Percentiles rank a stretch among this genome's conserved stretches.
phyloP scores from a whole-genome alignment of 2,888 invertebrate species.

The Phoronis australis region DNA sequence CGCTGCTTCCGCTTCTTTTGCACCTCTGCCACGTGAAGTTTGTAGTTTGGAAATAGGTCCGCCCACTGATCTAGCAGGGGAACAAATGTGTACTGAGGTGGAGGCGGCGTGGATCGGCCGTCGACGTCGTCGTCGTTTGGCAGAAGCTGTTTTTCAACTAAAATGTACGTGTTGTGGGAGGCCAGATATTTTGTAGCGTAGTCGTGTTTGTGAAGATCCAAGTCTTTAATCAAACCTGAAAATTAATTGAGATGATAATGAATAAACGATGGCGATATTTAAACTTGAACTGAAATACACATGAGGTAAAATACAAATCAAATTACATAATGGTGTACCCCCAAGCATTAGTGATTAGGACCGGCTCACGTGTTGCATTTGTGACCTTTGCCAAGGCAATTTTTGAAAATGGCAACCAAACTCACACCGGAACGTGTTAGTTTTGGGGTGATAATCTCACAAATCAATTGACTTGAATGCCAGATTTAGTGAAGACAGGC shows the following conservation, averaged over 20 bases:
- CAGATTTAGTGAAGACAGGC: too few relatives aligned
- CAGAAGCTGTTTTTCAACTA: constrained; percentile 39
- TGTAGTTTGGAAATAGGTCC: constrained; percentile 42
- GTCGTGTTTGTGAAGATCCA: constrained; percentile 45
- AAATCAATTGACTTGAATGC: too few relatives aligned
- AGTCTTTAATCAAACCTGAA: constrained; percentile 45
- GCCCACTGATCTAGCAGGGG: constrained; percentile 41
- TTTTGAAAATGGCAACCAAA: too few relatives aligned
- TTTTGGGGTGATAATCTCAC: too few relatives aligned
- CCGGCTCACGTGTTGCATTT: too few relatives aligned
- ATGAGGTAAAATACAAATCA: too few relatives aligned
- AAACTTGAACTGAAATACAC: too few relatives aligned
- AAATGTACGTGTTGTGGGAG: constrained; percentile 47
- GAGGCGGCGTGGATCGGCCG: constrained; percentile 18
- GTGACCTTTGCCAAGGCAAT: too few relatives aligned
- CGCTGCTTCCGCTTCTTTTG: constrained; percentile 20
- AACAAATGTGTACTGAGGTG: constrained; percentile 30
- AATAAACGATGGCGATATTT: too few relatives aligned
- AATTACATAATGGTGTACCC: too few relatives aligned
- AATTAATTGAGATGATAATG: constrained; percentile 2
- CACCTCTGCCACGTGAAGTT: constrained; percentile 34
- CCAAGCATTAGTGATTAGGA: too few relatives aligned
- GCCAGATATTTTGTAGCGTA: constrained; percentile 42
- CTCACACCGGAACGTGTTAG: too few relatives aligned
- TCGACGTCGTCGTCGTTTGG: constrained; percentile 17